Evolutionary conservation across 2,888 invertebrate genomes (phyloP), one percentile per base, ranked within the genome.

Genomic region (Euplexia lucipara): DNA sequence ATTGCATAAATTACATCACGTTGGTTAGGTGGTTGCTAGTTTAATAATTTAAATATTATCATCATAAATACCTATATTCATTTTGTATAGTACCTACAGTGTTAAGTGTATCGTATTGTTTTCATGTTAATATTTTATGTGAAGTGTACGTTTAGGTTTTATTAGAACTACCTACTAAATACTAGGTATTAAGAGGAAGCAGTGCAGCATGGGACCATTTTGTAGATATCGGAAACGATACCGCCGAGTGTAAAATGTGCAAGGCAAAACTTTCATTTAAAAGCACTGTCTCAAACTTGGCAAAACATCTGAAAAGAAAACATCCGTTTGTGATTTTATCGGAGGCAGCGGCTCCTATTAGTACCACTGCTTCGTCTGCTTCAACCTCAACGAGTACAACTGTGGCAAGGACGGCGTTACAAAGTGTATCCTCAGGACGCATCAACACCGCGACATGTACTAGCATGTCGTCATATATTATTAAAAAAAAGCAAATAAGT

Each of bases 231-330:
- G 45, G 16, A 45, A 45, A 26, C 5, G n/a, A 45, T 45, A 45
- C 30, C 26, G 30, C 30, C 30, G n/a, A 47, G 45, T 47, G 30
- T 30, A 47, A 47, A 39, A 47, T 47, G 30, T 47, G 45, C 45
- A 47, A 10, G 9, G 45, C 45, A 47, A 47, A 47, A 30, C 30
- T 30, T 47, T 30, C 45, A 30, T 47, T 47, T 47, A 47, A 30
- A 47, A 47, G 26, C n/a, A 16, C 45, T 16, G 30, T 47, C 16
- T 30, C 45, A 47, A 47, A 30, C 16, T 16, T 47, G 3, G 30
- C 45, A 5, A 49, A 49, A 49, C 49, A 49, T 20, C 20, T 49
- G 49, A 49, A 34, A 49, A 49, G 48, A 34, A 49, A 49, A 34
- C 49, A 49, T 20, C 49, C 49, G 7, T 20, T 49, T 34, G 20